Percentiles rank a stretch among this genome's conserved stretches.
Evolutionary conservation across 2,888 invertebrate species (phyloP).

Genomic region (Odontocolon sp.): DNA sequence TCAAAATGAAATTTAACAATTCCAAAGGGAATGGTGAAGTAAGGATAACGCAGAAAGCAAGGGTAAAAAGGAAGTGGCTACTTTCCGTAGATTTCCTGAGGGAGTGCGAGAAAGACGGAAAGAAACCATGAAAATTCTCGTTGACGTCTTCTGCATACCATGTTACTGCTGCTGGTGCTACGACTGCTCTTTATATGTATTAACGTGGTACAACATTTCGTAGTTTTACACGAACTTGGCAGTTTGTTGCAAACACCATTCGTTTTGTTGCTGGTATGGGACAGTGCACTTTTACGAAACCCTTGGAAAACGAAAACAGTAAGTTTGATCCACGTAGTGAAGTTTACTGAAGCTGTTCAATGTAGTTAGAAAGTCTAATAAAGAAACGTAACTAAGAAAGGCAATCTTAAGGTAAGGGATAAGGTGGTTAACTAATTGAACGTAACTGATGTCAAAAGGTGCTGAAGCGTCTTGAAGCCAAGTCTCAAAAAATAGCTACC

Average conservation of each 20-base stretch:
- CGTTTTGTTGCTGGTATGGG: conserved; percentile 4
- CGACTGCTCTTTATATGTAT: conserved; percentile 23
- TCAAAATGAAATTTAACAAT: conserved; percentile 47
- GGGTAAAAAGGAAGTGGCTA: not conserved
- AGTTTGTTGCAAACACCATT: conserved; percentile 31
- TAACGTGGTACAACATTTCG: conserved; percentile 15
- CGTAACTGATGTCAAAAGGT: too few relatives aligned
- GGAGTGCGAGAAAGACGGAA: conserved; percentile 19
- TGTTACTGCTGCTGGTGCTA: not conserved
- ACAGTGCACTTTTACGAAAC: too few relatives aligned
- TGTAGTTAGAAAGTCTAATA: too few relatives aligned
- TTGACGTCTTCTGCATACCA: not conserved
- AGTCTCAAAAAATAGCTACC: too few relatives aligned
- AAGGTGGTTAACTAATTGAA: too few relatives aligned
- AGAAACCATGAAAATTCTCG: conserved; percentile 34
- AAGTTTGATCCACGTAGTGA: too few relatives aligned
- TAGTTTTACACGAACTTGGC: conserved; percentile 5
- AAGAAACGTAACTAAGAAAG: too few relatives aligned
- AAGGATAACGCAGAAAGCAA: not conserved
- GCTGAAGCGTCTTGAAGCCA: too few relatives aligned
- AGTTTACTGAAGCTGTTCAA: too few relatives aligned
- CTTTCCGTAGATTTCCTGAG: conserved; percentile 46
- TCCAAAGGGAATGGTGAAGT: not conserved
- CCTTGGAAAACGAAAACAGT: too few relatives aligned
- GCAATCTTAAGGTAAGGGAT: too few relatives aligned